A percentile compares a stretch with the other conserved stretches of the same genome.
Evolutionary conservation across 2,113 vertebrate genomes (phyloP).

Genomic region (Myotis lucifugus): DNA sequence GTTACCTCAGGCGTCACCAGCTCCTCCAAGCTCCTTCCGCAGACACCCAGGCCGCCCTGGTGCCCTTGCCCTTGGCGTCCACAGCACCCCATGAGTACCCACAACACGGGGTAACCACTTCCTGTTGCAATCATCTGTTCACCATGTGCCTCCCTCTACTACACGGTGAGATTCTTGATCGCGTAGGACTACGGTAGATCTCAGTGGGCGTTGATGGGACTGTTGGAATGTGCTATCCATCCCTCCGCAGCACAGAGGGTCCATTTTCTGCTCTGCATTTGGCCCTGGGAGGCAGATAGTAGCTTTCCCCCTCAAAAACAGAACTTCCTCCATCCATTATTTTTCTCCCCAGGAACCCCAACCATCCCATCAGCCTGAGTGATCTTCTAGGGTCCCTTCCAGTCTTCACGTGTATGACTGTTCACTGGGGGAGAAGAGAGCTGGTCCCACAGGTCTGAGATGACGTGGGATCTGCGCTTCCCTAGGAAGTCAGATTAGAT

Average conservation of each 20-base stretch:
- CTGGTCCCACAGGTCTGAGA: not conserved
- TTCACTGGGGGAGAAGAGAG: not conserved
- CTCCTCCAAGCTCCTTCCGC: not conserved
- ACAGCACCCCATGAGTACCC: fast-evolving
- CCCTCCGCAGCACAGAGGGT: fast-evolving
- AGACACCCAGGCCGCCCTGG: not conserved
- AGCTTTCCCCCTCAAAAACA: not conserved
- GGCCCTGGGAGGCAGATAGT: not conserved
- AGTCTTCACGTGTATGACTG: not conserved
- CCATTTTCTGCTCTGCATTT: not conserved
- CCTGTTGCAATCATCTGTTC: no score
- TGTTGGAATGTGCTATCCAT: not conserved
- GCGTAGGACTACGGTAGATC: not conserved
- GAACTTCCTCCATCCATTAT: not conserved
- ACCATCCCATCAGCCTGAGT: not conserved
- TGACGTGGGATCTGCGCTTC: not conserved
- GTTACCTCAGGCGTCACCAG: not conserved
- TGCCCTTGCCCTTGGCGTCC: not conserved
- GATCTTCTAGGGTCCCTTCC: not conserved
- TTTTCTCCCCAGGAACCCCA: not conserved
- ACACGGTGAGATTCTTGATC: not conserved
- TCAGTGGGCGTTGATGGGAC: not conserved
- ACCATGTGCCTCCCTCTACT: not conserved
- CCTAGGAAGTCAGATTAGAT: not conserved
- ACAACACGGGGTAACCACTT: not conserved